These are phyloP conservation scores for Megalops atlanticus DNA, from an alignment of 2,113 vertebrate species.

Conservation along the genomic window DNA sequence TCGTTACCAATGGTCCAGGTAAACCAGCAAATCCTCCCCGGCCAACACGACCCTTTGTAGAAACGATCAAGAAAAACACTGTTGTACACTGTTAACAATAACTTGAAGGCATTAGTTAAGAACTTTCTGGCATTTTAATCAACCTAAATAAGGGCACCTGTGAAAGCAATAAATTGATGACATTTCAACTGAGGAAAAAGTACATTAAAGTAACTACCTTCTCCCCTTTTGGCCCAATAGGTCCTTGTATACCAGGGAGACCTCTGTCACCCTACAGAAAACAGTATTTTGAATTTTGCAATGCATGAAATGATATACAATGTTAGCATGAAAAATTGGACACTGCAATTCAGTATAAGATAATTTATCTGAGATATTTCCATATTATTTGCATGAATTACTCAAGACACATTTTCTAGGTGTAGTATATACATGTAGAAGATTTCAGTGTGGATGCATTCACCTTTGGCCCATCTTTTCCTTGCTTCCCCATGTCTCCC, in stretches of 20 bases:
- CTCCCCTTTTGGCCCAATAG: constrained; percentile 58
- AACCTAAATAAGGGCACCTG: neutral
- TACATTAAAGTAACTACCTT: constrained; percentile 54
- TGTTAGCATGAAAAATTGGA: neutral
- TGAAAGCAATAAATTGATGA: neutral
- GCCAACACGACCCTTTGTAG: constrained; percentile 62
- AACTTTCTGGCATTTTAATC: neutral
- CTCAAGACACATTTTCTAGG: neutral
- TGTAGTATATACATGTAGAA: neutral
- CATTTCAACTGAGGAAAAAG: neutral
- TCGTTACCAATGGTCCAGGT: constrained; percentile 63
- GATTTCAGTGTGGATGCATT: neutral
- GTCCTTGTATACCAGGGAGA: constrained; percentile 55
- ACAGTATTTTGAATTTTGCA: neutral
- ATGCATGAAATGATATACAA: neutral
- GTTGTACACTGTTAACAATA: neutral
- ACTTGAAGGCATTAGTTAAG: neutral
- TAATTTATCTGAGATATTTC: neutral
- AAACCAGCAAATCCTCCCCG: constrained; percentile 63
- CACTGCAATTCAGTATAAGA: neutral
- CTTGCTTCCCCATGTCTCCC: constrained; percentile 69
- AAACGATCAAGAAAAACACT: constrained; percentile 9
- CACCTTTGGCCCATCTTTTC: constrained; percentile 69
- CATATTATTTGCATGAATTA: neutral
- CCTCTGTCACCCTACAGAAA: constrained; percentile 64